phyloP scores from a whole-genome alignment of 1,140 invertebrate genomes.

The Drosophila bipectinata region DNA sequence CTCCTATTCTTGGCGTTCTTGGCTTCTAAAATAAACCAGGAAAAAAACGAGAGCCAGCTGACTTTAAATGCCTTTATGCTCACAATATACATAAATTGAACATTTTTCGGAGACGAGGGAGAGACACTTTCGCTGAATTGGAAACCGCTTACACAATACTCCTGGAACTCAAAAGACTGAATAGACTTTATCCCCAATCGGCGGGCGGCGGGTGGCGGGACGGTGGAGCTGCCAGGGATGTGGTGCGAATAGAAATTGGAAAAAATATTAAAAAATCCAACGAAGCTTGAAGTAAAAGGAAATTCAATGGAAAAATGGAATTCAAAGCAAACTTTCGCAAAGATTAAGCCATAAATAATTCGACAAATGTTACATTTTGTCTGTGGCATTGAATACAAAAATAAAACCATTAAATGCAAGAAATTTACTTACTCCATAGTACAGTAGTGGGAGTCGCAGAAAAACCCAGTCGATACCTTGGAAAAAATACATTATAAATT shows the following conservation, averaged over 20 bases:
- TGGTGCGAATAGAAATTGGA: constrained; percentile 16
- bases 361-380: constrained; percentile 47
- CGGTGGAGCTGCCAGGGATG: background rate
- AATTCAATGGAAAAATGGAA: constrained; percentile 9
- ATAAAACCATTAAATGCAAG: constrained; percentile 11
- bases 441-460: background rate
- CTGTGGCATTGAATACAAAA: background rate
- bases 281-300: constrained; percentile 29
- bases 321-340: constrained; percentile 29
- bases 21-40: constrained; percentile 34
- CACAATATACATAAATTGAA: constrained; percentile 66
- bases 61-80: constrained; percentile 71
- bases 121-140: constrained; percentile 51
- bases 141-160: constrained; percentile 52
- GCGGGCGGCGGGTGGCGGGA: background rate
- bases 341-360: constrained; percentile 53
- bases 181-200: constrained; percentile 6
- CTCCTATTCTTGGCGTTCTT: constrained; percentile 15
- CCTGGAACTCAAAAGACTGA: constrained; percentile 7
- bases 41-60: constrained; percentile 19
- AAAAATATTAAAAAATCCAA: constrained; percentile 51
- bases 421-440: background rate
- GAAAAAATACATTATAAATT: constrained; percentile 74
- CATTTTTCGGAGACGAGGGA: constrained; percentile 31
- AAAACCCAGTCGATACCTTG: constrained; percentile 29